Conservation (phyloP, 2,888 invertebrate species). For the Hirtodrosophila cameraria region DNA sequence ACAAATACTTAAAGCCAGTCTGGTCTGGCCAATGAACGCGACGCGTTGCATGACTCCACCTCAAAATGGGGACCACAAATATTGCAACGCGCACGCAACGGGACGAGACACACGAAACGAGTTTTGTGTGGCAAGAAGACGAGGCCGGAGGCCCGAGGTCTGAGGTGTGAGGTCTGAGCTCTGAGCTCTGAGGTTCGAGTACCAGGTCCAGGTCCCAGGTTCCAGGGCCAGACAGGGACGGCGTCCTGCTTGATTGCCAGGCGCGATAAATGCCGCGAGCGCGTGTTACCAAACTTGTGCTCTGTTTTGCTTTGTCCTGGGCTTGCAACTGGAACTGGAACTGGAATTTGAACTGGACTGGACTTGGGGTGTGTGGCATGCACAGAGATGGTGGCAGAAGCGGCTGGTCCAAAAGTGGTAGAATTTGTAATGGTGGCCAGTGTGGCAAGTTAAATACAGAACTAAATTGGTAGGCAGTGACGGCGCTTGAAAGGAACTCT, state of each 20-base stretch:
- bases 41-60: slow-evolving; percentile 70
- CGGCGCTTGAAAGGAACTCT: slow-evolving; percentile 2
- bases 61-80: slow-evolving; percentile 69
- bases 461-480: slow-evolving; percentile 30
- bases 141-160: slow-evolving; percentile 28
- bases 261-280: slow-evolving; percentile 62
- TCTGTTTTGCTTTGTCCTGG: slow-evolving; percentile 34
- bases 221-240: slow-evolving; percentile 46
- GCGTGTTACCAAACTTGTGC: slow-evolving; percentile 58
- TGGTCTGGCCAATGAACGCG: slow-evolving; percentile 62
- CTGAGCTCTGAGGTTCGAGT: slow-evolving; percentile 37
- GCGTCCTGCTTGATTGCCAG: slow-evolving; percentile 71
- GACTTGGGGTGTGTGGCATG: slow-evolving; percentile 38
- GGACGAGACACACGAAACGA: slow-evolving; percentile 40
- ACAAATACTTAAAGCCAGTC: slow-evolving; percentile 1
- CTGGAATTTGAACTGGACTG: slow-evolving; percentile 8
- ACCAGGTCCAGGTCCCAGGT: slow-evolving; percentile 42
- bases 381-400: slow-evolving; percentile 49
- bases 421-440: slow-evolving; percentile 73
- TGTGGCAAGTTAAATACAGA: slow-evolving; percentile 30
- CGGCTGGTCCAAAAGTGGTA: slow-evolving; percentile 62
- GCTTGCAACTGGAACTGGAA: slow-evolving; percentile 27
- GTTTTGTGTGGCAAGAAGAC: slow-evolving; percentile 45
- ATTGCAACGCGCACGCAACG: slow-evolving; percentile 49
- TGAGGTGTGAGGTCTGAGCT: no score